These are phyloP conservation scores for Clarias gariepinus DNA, from an alignment of 2,113 vertebrate genomes.

Conservation along the genomic window DNA sequence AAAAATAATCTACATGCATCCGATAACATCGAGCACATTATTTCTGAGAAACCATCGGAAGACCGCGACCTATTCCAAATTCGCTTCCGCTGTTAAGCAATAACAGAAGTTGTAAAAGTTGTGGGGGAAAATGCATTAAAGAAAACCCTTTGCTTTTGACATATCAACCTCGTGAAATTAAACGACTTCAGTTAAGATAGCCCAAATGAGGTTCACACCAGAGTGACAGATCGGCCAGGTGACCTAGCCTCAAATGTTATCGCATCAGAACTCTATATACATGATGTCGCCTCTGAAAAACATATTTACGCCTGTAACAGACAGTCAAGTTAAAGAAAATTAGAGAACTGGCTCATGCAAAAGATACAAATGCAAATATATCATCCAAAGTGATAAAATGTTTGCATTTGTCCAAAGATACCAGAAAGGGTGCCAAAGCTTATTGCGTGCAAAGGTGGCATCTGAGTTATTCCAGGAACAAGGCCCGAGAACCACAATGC, in stretches of 20 bases:
- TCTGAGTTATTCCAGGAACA: background rate
- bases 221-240: conserved; percentile 4
- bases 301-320: conserved; percentile 11
- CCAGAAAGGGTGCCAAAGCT: background rate
- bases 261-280: conserved; percentile 13
- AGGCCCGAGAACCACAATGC: no score
- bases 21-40: conserved; percentile 68
- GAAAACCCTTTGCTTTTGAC: conserved; percentile 12
- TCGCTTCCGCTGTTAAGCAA: conserved; percentile 59
- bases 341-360: conserved; percentile 20
- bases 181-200: conserved; percentile 30
- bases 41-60: conserved; percentile 71
- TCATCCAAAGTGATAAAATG: background rate
- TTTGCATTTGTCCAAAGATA: conserved; percentile 8
- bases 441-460: background rate
- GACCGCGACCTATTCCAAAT: conserved; percentile 65
- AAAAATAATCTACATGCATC: conserved; percentile 36
- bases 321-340: background rate
- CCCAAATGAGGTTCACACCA: conserved; percentile 40
- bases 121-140: conserved; percentile 47
- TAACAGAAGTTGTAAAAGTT: conserved; percentile 56
- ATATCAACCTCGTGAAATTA: background rate
- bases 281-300: conserved; percentile 13
- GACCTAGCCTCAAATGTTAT: conserved; percentile 43
- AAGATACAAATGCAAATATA: background rate